phyloP scores from a whole-genome alignment of 2,113 vertebrate genomes.

The Otis tarda region DNA sequence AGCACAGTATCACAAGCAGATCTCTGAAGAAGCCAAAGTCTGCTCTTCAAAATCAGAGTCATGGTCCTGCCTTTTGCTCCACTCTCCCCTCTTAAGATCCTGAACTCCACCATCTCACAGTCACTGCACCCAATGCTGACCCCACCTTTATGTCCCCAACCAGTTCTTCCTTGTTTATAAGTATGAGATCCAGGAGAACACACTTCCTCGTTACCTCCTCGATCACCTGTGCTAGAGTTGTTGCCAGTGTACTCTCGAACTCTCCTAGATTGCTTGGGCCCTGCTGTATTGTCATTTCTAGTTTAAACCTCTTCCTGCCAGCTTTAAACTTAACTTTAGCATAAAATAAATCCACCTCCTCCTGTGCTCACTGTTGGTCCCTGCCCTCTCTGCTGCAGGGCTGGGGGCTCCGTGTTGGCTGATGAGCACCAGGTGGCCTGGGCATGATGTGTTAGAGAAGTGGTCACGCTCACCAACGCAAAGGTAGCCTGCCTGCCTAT shows the following conservation, averaged over 20 bases:
- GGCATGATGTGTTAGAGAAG: background rate
- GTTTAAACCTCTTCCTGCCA: background rate
- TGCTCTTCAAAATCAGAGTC: background rate
- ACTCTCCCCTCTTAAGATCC: background rate
- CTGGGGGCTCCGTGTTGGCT: background rate
- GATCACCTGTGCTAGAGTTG: background rate
- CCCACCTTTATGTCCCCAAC: background rate
- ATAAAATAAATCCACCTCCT: background rate
- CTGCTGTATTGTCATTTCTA: background rate
- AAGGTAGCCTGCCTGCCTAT: background rate
- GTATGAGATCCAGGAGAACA: background rate
- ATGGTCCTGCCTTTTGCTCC: background rate
- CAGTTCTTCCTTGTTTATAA: background rate
- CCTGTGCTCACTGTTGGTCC: background rate
- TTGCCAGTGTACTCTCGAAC: background rate
- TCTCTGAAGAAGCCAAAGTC: background rate
- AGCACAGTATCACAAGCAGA: background rate
- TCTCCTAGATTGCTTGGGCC: background rate
- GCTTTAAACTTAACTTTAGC: background rate
- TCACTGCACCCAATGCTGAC: background rate
- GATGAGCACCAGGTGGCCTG: background rate
- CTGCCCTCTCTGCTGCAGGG: background rate
- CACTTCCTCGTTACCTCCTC: background rate
- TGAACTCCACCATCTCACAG: background rate
- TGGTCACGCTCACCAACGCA: accelerated